Evolutionary conservation across 2,113 vertebrate species (phyloP).

Genomic region (Motacilla tschutschensis): DNA sequence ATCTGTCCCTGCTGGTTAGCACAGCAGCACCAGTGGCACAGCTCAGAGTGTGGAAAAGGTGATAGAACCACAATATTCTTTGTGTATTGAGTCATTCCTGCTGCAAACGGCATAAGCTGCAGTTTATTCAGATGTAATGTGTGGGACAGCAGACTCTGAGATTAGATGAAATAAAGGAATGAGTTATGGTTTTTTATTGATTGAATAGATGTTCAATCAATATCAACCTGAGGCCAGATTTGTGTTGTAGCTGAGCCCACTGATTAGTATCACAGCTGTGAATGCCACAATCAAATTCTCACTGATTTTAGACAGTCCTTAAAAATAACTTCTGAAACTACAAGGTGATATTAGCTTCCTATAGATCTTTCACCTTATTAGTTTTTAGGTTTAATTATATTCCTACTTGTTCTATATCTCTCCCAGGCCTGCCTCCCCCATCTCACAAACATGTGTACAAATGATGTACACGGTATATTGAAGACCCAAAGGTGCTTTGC

Average conservation of each 20-base stretch:
- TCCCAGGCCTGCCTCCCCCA: conserved; percentile 3
- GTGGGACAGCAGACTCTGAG: background rate
- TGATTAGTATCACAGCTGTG: conserved; percentile 16
- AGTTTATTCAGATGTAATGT: background rate
- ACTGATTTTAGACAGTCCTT: conserved; percentile 31
- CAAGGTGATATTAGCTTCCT: conserved; percentile 30
- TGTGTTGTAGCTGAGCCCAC: conserved; percentile 24
- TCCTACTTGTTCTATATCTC: conserved; percentile 1
- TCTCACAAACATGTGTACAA: conserved; percentile 26
- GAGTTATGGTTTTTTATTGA: conserved; percentile 39
- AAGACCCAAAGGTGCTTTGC: conserved; percentile 49
- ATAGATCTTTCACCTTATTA: conserved; percentile 47
- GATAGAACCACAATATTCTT: background rate
- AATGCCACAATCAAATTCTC: conserved; percentile 28
- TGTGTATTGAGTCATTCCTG: background rate
- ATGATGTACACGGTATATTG: conserved; percentile 21
- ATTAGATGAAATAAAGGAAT: conserved; percentile 38
- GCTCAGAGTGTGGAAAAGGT: background rate
- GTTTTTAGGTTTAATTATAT: conserved; percentile 40
- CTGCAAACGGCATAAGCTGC: background rate
- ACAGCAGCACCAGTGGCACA: background rate
- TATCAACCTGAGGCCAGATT: conserved; percentile 50
- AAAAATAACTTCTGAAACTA: conserved; percentile 53
- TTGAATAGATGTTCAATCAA: conserved; percentile 48
- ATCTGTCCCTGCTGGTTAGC: background rate